Base-by-base conservation (phyloP, 2,888 invertebrate species). In the Doris montereyensis region DNA sequence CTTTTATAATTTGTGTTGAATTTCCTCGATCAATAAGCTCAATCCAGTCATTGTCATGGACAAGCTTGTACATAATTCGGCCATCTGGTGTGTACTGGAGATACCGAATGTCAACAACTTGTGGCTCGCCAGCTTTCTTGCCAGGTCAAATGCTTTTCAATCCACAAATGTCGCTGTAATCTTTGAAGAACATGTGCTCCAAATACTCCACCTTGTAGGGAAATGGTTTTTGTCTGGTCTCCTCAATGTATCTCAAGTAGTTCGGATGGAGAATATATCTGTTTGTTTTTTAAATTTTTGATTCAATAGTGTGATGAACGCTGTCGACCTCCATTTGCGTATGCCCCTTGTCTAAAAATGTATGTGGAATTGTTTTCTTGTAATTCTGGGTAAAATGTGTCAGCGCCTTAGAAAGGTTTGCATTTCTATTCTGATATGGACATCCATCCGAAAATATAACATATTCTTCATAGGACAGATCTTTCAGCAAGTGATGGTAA, bases 241-340 rank as follows among this genome's bases (percentile, higher is more conserved):
- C 30, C 62, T 34, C 67, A 13, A 81, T 65, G 41, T 74, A n/a
- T 24, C 58, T 58, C 3, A 58, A n/a, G 3, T 58, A 58, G 10
- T n/a, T n/a, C n/a, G n/a, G n/a, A n/a, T n/a, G 78, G 81, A 4
- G 74, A 62, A 60, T 76, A 82, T 17, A 81, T 72, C 10, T 65
- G 67, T 21, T 70, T 67, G 2, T 79, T 65, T 13, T 62, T 65
- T 17, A 82, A 34, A n/a, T n/a, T 32, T 80, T 77, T 28, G 73
- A 57, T 60, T 68, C 76, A 13, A 82, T 78, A 1, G 77, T 67
- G 10, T 58, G n/a, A n/a, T n/a, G n/a, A n/a, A n/a, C n/a, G n/a
- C n/a, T n/a, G n/a, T n/a, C n/a, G n/a, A n/a, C n/a, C 28, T 80
- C 80, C 80, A 79, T 80, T 35, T 76, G 79, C 10, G 83, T 83